phyloP scores from a whole-genome alignment of 2,113 vertebrate species.

The Orientallactaga bullata region DNA sequence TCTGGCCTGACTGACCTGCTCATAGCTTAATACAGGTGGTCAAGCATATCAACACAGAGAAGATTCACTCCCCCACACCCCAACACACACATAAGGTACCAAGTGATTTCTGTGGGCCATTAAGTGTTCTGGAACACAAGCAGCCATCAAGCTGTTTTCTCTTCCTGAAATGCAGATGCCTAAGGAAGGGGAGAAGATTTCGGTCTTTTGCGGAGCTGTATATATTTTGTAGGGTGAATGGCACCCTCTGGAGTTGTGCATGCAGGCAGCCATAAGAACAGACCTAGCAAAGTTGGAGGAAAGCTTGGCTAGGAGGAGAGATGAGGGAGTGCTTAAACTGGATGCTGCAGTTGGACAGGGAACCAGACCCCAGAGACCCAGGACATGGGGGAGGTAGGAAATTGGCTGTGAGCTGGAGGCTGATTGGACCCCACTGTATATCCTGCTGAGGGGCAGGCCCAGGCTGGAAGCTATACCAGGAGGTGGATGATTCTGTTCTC shows the following conservation, averaged over 20 bases:
- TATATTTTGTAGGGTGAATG: neutral
- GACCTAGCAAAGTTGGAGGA: neutral
- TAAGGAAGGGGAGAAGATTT: neutral
- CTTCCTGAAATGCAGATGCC: constrained; percentile 18
- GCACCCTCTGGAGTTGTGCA: neutral
- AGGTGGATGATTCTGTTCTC: constrained; percentile 7
- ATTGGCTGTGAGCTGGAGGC: neutral
- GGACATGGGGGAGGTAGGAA: neutral
- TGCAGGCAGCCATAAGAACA: neutral
- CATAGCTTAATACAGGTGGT: neutral
- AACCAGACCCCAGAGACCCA: neutral
- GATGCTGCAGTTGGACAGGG: neutral
- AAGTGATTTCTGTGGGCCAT: too few species aligned
- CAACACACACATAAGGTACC: too few species aligned
- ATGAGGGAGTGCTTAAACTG: neutral
- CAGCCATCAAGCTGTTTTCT: neutral
- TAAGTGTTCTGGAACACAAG: neutral
- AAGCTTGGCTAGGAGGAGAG: neutral
- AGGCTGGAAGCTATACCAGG: neutral
- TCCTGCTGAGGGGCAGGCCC: neutral
- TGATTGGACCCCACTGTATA: neutral
- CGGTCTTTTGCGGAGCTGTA: neutral
- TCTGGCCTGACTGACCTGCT: neutral
- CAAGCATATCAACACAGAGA: neutral
- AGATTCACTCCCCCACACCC: too few species aligned